Evolutionary conservation across 2,797 vertebrate species (phyloP), one percentile per base, ranked within the genome.

Genomic region (Artibeus jamaicensis): DNA sequence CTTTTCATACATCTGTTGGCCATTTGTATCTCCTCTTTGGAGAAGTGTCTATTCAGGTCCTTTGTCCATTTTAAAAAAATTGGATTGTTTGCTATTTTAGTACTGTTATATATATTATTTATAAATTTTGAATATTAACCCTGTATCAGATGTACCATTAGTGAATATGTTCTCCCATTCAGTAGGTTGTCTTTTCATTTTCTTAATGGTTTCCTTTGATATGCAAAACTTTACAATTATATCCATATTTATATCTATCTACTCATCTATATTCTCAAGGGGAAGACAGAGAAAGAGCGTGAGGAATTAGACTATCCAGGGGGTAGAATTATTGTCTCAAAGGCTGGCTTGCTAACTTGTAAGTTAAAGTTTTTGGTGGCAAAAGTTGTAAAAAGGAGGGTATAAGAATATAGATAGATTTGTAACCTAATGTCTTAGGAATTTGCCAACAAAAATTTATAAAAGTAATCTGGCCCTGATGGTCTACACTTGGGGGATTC

Each of bases 351-450:
- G 59, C 26, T 89, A 86, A 71, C 14, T 44, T 94, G 46, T 59
- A 86, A 82, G 7, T 85, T 85, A 59, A 5, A 70, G 24, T 53
- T 85, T 94, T 71, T 0, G 12, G 44, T 42, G 34, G 16, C 53
- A 5, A 57, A 42, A 88, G 22, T 15, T 70, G 70, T 6, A 91
- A 39, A 83, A 82, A 90, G 74, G 6, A 59, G 19, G 53, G 18
- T 32, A 44, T 53, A n/a, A 87, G 70, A 76, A 76, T 57, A 24
- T 9, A 74, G 12, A 89, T 74, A 50, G 12, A 84, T 76, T 55
- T 92, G 18, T 83, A 86, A 93, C 48, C 37, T 93, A 90, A 3
- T 73, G 86, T 78, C 29, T 86, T 67, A 83, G 32, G 55, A 97
- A 89, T 79, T 85, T 91, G 46, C 22, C 65, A 86, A 50, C 34